phyloP scores from a whole-genome alignment of 2,113 vertebrate species.

The Plectropomus leopardus region DNA sequence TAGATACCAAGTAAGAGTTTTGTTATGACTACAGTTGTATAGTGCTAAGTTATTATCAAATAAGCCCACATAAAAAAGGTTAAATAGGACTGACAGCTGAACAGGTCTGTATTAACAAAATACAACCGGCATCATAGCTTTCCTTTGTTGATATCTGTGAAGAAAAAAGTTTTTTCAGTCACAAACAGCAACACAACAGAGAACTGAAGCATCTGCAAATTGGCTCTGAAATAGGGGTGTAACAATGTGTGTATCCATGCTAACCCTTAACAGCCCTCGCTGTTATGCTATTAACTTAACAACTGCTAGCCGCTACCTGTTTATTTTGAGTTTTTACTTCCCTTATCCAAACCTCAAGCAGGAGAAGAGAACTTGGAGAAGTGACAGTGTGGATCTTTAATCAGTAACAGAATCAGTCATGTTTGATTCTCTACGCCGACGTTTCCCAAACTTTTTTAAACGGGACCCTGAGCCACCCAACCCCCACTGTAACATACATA shows the following conservation, averaged over 20 bases:
- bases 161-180: not conserved
- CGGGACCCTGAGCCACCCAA: not conserved
- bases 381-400: not conserved
- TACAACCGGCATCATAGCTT: not conserved
- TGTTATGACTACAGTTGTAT: not conserved
- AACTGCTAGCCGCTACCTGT: not conserved
- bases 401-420: not conserved
- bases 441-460: not conserved
- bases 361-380: not conserved
- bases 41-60: not conserved
- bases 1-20: not conserved
- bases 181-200: not conserved
- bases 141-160: not conserved
- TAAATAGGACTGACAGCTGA: not conserved
- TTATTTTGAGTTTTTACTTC: constrained; percentile 3
- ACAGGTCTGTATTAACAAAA: not conserved
- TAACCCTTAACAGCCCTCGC: not conserved
- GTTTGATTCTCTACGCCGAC: not conserved
- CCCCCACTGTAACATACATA: not conserved
- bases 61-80: not conserved
- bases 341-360: too few relatives aligned
- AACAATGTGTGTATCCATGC: not conserved
- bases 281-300: not conserved
- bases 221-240: not conserved
- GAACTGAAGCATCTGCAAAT: not conserved